Base-by-base conservation (phyloP, 2,888 invertebrate genomes). In the Euzophera pinguis region DNA sequence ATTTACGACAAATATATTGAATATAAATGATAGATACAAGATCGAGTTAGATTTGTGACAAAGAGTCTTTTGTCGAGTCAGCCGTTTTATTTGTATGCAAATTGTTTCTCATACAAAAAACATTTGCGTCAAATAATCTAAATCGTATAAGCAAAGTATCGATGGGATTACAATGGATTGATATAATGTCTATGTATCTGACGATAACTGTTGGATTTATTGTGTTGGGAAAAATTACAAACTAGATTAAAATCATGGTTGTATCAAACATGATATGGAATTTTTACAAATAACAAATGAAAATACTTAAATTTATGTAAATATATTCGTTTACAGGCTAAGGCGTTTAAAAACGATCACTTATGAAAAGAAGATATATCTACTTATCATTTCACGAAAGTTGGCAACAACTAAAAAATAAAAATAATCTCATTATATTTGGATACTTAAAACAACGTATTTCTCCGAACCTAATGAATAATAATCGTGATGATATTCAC, bases 51-150 rank as follows among this genome's bases (percentile, higher is more conserved):
- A 84, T 84, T 80, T 70, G 70, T 78, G 76, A 85, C 86, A 85
- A 84, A 78, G 77, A 71, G 55, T 68, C 81, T 81, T 84, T 85
- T 87, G 86, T 84, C 75, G 81, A 84, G 83, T 84, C 85, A 85
- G 80, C 78, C 78, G 73, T 86, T 82, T 80, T 82, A 84, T 87
- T 88, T 86, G 81, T 87, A 89, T 87, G 88, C 83, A 85, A 88
- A 88, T 88, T 66, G 65, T 64, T 69, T 65, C 61, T 68, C 64
- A 64, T 65, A 83, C 81, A 78, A 77, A 78, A 72, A 65, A 61
- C 62, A 57, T 64, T 63, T 70, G 68, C 70, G 71, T 74, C 67
- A 65, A 69, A 71, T 73, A 65, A 70, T 75, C 69, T 59, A 71
- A 70, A 65, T 65, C 68, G 64, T 60, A 65, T 63, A 35, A 47